Conservation (phyloP, 1,140 invertebrate species). For the Ips typographus region DNA sequence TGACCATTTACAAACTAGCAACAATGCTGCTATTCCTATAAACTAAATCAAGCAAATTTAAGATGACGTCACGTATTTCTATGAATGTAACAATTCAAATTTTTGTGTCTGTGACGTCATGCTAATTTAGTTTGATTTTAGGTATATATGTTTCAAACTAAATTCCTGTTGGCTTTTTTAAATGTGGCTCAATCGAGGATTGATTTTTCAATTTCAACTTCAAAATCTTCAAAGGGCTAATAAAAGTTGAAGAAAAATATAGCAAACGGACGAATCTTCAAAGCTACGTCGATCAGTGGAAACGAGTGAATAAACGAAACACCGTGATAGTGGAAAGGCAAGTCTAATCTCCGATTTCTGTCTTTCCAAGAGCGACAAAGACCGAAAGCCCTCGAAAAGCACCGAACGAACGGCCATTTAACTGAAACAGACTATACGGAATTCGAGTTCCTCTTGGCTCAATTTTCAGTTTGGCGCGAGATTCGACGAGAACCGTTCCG, state of each 20-base stretch:
- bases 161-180: too few relatives aligned
- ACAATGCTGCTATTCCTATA: too few relatives aligned
- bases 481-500: neutral
- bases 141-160: too few relatives aligned
- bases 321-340: constrained; percentile 10
- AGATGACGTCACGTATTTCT: too few relatives aligned
- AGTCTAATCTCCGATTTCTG: constrained; percentile 30
- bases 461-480: constrained; percentile 34
- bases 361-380: constrained; percentile 1
- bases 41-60: too few relatives aligned
- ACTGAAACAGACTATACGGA: constrained; percentile 27
- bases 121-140: too few relatives aligned
- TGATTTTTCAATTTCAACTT: neutral
- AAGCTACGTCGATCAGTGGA: constrained; percentile 13
- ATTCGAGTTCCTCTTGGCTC: constrained; percentile 14
- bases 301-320: constrained; percentile 24
- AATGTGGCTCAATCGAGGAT: too few relatives aligned
- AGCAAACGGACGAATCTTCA: neutral
- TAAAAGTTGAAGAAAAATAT: neutral
- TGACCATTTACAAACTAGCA: too few relatives aligned
- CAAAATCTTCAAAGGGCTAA: neutral
- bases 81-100: too few relatives aligned
- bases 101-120: too few relatives aligned
- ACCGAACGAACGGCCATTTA: constrained; percentile 34
- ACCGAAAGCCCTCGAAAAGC: constrained; percentile 17